phyloP scores from a whole-genome alignment of 2,113 vertebrate genomes.

The Fukomys damarensis region DNA sequence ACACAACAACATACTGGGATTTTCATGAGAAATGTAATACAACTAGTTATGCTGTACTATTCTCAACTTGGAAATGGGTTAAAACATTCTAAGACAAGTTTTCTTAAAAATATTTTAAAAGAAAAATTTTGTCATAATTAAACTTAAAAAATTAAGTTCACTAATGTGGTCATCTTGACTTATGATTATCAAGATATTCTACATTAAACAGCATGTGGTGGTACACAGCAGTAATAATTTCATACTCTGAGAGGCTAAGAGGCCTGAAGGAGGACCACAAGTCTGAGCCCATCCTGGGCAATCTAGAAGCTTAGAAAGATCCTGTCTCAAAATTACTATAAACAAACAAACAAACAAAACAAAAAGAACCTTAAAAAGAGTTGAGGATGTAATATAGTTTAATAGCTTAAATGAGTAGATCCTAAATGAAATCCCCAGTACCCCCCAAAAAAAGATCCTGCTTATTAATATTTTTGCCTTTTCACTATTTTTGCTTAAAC shows the following conservation, averaged over 20 bases:
- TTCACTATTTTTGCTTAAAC: neutral
- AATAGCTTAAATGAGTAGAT: neutral
- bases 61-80: slow-evolving; percentile 30
- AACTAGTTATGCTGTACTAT: neutral
- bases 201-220: neutral
- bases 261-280: neutral
- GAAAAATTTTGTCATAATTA: neutral
- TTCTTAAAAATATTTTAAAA: neutral
- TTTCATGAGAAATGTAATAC: slow-evolving; percentile 61
- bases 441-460: neutral
- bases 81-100: slow-evolving; percentile 30
- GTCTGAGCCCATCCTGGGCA: neutral
- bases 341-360: neutral
- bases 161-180: neutral
- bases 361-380: neutral
- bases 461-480: neutral
- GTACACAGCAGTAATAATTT: rapidly evolving
- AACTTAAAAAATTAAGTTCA: neutral
- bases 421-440: neutral
- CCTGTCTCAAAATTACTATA: neutral
- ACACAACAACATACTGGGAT: slow-evolving; percentile 42
- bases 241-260: neutral
- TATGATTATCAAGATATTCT: neutral
- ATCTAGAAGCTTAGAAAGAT: neutral
- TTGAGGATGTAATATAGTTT: neutral